Evolutionary conservation across 2,888 invertebrate genomes (phyloP).

Genomic region (Rosalia funebris): DNA sequence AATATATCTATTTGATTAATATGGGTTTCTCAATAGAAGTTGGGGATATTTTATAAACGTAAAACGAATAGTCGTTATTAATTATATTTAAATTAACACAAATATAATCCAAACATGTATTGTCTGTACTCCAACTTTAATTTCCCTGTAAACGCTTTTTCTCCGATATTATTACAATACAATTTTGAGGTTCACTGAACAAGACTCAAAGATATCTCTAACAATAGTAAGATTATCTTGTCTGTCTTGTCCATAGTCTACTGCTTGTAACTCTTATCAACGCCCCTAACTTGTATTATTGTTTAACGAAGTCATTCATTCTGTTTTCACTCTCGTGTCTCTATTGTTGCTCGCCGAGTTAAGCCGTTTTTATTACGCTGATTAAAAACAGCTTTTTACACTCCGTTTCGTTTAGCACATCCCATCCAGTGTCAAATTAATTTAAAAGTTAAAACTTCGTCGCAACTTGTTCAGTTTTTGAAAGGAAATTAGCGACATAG

Average conservation of each 20-base stretch:
- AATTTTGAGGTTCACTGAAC: constrained; percentile 19
- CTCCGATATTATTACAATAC: no score
- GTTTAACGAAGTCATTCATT: constrained; percentile 28
- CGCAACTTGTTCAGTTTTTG: no score
- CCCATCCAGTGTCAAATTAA: constrained; percentile 1
- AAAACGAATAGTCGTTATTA: no score
- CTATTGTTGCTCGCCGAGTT: constrained; percentile 19
- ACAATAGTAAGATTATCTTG: constrained; percentile 26
- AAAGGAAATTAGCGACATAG: no score
- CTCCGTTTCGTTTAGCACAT: constrained; percentile 14
- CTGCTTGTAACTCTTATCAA: constrained; percentile 18
- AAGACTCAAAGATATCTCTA: constrained; percentile 18
- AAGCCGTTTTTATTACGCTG: constrained; percentile 22
- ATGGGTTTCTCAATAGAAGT: no score
- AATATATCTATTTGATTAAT: no score
- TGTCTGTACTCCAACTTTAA: no score
- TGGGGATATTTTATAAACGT: no score
- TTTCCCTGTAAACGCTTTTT: no score
- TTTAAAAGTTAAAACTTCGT: no score
- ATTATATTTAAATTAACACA: no score
- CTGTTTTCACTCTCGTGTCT: constrained; percentile 25
- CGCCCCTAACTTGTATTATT: constrained; percentile 27
- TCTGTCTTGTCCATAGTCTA: constrained; percentile 15
- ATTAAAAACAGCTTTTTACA: constrained; percentile 28
- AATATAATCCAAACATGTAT: no score